Base-by-base conservation (phyloP, 2,888 invertebrate species). In the Caenorhabditis panamensis region DNA sequence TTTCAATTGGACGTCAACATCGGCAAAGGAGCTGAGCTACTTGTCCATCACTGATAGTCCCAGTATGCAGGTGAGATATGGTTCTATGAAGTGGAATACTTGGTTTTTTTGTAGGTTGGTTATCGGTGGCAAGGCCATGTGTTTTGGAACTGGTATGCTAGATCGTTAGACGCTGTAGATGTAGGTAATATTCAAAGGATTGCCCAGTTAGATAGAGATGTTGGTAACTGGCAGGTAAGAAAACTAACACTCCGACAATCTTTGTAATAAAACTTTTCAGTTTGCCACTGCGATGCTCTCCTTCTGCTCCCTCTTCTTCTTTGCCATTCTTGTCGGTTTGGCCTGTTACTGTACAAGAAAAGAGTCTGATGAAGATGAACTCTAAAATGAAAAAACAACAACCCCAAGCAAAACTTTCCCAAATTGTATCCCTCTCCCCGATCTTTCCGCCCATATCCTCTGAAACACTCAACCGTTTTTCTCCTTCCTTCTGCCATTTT, bases 321-420 rank as follows among this genome's bases (percentile, higher is more conserved):
- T 91, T 67, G 89, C 91, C 18, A 91, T 91, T 49, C 87, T 91
- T 26, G 91, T 91, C 61, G 91, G 90, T 9, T 68, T 91, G 51
- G 91, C 91, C 8, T 91, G 90, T 71, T 91, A 91, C 71, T 91
- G 91, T 79, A 91, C 90, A 20, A 77, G 90, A 62, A 91, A 91
- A 77, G 90, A 90, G 44, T 82, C 87, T 0, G 90, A 90, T 37
- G 90, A 90, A 59, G 90, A 90, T 59, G 90, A 90, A 41, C 64
- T 86, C 20, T 87, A 67, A n/a, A n/a, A n/a, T n/a, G n/a, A n/a
- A n/a, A n/a, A n/a, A n/a, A 85, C 31, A 26, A 56, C 20, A 31
- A 37, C 31, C 13, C 41, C 6, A 11, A 6, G 41, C 2, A 41
- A 41, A 11, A 36, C 28, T 37, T 22, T 47, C 47, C 20, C 26